Evolutionary conservation across 2,113 vertebrate species (phyloP).

Genomic region (Limnothrissa miodon): DNA sequence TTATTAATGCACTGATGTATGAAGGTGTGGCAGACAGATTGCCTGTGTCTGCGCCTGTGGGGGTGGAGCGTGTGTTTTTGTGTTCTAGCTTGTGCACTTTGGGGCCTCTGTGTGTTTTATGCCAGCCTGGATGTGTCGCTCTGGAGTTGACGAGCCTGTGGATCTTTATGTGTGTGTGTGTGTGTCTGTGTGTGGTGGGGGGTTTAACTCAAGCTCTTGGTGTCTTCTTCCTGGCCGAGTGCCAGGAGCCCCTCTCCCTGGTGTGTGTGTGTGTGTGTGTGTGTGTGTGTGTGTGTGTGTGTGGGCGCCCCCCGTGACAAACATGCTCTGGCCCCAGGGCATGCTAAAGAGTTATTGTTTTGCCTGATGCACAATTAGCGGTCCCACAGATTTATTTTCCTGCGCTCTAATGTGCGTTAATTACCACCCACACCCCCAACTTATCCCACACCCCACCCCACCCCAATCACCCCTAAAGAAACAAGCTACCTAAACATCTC

Average conservation of each 20-base stretch:
- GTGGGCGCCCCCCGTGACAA: conserved; percentile 40
- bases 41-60: conserved; percentile 53
- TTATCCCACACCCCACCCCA: not conserved
- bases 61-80: conserved; percentile 45
- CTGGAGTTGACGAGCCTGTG: not conserved
- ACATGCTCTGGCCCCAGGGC: conserved; percentile 65
- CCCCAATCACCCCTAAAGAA: not conserved
- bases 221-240: conserved; percentile 64
- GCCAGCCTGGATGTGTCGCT: conserved; percentile 50
- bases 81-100: conserved; percentile 51
- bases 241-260: conserved; percentile 68
- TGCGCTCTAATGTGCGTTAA: conserved; percentile 77
- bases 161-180: not conserved
- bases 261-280: conserved; percentile 53
- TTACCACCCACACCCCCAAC: conserved; percentile 73
- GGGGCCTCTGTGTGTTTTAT: conserved; percentile 48
- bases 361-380: conserved; percentile 76
- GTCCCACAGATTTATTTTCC: conserved; percentile 77
- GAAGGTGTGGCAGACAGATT: conserved; percentile 58
- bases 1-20: conserved; percentile 69
- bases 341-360: conserved; percentile 77
- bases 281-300: too few species aligned
- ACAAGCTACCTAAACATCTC: conserved; percentile 58
- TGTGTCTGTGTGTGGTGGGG: conserved; percentile 35
- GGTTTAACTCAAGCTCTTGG: conserved; percentile 58